Percentiles rank a stretch among this genome's conserved stretches.
phyloP scores from a whole-genome alignment of 2,797 vertebrate species.

The Notoglanidium macrostoma region DNA sequence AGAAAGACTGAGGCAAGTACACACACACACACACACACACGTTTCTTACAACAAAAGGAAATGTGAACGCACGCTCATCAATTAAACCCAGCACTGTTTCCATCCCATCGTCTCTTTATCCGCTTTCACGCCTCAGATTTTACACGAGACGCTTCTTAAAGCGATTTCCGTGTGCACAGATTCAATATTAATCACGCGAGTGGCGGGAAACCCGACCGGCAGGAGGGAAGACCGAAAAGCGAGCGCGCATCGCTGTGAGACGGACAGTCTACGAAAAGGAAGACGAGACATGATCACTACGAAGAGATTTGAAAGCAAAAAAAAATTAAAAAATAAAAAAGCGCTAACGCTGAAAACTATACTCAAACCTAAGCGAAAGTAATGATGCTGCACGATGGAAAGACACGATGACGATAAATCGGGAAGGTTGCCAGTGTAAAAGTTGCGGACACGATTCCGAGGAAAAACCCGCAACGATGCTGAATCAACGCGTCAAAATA shows the following conservation, averaged over 20 bases:
- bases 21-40: neutral
- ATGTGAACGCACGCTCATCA: neutral
- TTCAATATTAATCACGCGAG: neutral
- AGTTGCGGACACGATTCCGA: too few species aligned
- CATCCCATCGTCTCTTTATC: neutral
- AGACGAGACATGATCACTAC: neutral
- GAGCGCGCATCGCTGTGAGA: neutral
- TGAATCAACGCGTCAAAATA: too few species aligned
- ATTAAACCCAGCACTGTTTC: neutral
- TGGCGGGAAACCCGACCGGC: neutral
- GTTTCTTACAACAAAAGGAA: neutral
- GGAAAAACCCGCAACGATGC: too few species aligned
- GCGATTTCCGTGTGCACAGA: too few species aligned
- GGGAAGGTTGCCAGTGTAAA: neutral
- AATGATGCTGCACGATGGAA: neutral
- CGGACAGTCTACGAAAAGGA: neutral
- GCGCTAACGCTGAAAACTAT: neutral
- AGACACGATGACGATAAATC: neutral
- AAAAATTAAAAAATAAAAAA: neutral
- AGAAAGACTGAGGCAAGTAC: neutral
- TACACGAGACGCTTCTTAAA: neutral
- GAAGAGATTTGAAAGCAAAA: neutral
- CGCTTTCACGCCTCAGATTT: neutral
- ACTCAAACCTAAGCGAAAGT: neutral
- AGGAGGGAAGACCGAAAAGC: neutral